Base-by-base conservation (phyloP, 2,888 invertebrate genomes). In the Uloborus plumipes region DNA sequence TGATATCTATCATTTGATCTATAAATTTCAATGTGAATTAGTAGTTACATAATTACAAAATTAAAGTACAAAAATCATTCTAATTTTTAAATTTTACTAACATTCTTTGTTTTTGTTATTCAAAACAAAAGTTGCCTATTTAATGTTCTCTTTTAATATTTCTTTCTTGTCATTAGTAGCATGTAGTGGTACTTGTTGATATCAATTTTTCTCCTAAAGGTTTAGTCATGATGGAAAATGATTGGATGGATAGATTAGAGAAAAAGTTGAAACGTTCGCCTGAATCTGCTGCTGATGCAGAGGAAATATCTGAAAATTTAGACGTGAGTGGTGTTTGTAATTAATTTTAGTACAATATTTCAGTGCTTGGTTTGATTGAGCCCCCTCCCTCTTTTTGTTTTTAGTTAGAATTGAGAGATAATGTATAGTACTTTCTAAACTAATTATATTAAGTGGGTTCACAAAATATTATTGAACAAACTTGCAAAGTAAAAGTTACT, bases 271-370 rank as follows among this genome's bases (percentile, higher is more conserved):
- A 91, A 82, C 92, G 92, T 86, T 92, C 93, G 59, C 92, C 93
- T 2, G 91, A 92, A 87, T 88, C 89, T 20, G 93, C 93, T 83
- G 94, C 93, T 50, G 97, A 97, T 90, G 95, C 96, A 1, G 97
- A 97, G 90, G 96, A 97, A 90, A 93, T 96, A 85, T 94, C 95
- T 51, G 96, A 96, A 88, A 94, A 95, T 88, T 91, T 97, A 59
- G 95, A 95, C 89, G 94, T 94, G 89, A 91, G 92, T 91, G 62
- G 65, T 26, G 62, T 74, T 20, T 64, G 58, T 74, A 20, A 26
- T 26, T 26, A 26, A 26, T 26, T 50, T 16, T 26, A 64, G 18
- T 26, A n/a, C 7, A 2, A 58, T 51, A 72, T 49, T n/a, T 20
- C 65, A 26, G 47, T 16, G 58, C n/a, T n/a, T 16, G 11, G 13